A percentile compares a stretch with the other conserved stretches of the same genome.
Evolutionary conservation across 2,797 vertebrate genomes (phyloP).

Genomic region (Brotula barbata): DNA sequence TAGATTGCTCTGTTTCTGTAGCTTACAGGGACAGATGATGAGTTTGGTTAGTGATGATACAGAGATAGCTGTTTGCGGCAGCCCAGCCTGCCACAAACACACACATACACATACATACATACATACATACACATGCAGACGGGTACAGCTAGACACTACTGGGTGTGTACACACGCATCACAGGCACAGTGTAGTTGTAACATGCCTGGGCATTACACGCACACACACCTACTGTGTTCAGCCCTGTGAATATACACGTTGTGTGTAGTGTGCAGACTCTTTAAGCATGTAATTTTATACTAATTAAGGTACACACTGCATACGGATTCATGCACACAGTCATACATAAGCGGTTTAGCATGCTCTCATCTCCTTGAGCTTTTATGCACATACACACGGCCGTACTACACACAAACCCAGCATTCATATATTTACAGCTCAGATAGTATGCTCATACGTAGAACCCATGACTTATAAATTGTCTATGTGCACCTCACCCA

Average conservation of each 20-base stretch:
- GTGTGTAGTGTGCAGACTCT: constrained; percentile 17
- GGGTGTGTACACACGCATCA: constrained; percentile 27
- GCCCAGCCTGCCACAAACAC: constrained; percentile 45
- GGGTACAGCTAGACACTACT: not conserved
- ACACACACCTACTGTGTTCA: constrained; percentile 13
- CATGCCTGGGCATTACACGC: constrained; percentile 61
- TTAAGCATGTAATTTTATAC: constrained; percentile 36
- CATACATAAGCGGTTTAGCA: constrained; percentile 23
- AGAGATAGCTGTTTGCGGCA: constrained; percentile 57
- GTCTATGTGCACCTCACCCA: not conserved
- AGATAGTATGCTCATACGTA: constrained; percentile 15
- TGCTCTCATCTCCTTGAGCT: not conserved
- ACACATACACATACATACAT: constrained; percentile 42
- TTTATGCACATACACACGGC: constrained; percentile 6
- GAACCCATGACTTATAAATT: constrained; percentile 28
- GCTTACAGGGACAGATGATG: constrained; percentile 66
- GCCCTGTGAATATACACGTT: not conserved
- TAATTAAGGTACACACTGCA: not conserved
- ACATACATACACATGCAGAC: constrained; percentile 10
- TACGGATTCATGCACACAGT: constrained; percentile 17
- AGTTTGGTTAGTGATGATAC: constrained; percentile 64
- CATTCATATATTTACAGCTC: constrained; percentile 22
- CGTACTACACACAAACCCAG: constrained; percentile 5
- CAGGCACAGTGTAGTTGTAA: constrained; percentile 49
- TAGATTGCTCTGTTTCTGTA: constrained; percentile 50